Evolutionary conservation across 92 coral and sea anemone species (phyloP).

Genomic region (Zoanthus sansibaricus): DNA sequence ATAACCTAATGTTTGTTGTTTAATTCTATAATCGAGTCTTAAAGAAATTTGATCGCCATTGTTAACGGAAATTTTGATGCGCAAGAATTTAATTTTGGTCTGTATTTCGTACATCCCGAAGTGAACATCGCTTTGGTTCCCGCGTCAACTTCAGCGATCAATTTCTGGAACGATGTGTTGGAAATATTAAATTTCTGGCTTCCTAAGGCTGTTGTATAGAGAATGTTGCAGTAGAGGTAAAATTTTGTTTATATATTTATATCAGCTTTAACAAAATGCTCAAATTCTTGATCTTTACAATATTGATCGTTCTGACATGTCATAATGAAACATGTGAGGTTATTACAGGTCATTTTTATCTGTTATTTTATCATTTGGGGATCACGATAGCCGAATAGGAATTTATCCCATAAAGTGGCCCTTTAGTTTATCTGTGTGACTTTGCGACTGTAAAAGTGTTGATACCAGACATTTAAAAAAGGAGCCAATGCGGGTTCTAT

Average conservation of each 20-base stretch:
- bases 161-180: constrained; percentile 33
- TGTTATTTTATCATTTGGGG: too few relatives aligned
- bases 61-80: background rate
- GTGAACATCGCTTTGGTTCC: background rate
- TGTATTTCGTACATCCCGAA: background rate
- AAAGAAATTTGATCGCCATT: background rate
- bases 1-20: background rate
- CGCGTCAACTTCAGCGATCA: constrained; percentile 2
- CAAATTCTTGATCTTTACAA: too few relatives aligned
- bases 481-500: too few relatives aligned
- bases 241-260: background rate
- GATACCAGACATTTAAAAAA: too few relatives aligned
- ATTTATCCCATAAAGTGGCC: too few relatives aligned
- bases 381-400: too few relatives aligned
- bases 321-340: too few relatives aligned
- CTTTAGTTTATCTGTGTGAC: too few relatives aligned
- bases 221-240: constrained; percentile 26
- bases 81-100: background rate
- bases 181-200: background rate
- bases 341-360: too few relatives aligned
- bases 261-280: too few relatives aligned
- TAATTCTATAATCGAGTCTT: background rate
- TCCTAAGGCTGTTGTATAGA: background rate
- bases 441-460: too few relatives aligned
- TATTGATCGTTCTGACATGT: background rate